Evolutionary conservation across 2,113 vertebrate species (phyloP).

Genomic region (Muntiacus reevesi): DNA sequence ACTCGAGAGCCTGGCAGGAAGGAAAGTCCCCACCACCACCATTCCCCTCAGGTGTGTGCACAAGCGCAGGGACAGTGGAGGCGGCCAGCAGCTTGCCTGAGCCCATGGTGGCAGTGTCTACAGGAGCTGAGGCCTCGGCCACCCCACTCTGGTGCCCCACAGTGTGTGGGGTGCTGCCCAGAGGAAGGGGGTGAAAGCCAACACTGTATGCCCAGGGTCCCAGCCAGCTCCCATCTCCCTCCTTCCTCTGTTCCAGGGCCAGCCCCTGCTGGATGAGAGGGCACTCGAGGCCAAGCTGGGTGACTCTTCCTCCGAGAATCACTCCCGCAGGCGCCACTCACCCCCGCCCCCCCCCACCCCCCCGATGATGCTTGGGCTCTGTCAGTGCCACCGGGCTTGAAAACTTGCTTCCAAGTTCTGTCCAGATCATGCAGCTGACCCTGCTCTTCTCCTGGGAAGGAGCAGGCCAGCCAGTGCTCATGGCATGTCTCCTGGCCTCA

Average conservation of each 20-base stretch:
- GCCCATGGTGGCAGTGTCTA: background rate
- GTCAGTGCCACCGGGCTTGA: background rate
- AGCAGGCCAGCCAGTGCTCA: background rate
- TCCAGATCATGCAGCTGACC: background rate
- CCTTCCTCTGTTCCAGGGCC: conserved; percentile 49
- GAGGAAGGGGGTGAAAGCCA: background rate
- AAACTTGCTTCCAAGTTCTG: background rate
- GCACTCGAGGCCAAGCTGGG: background rate
- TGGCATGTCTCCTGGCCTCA: background rate
- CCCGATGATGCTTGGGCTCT: background rate
- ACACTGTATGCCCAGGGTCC: conserved; percentile 34
- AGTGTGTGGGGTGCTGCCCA: fast-evolving
- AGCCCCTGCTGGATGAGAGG: conserved; percentile 34
- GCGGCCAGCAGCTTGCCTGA: background rate
- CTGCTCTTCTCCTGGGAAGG: background rate
- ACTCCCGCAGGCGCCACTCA: background rate
- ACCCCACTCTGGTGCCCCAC: background rate
- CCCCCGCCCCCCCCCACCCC: background rate
- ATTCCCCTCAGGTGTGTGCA: too few species aligned
- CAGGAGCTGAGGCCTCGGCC: background rate
- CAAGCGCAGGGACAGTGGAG: background rate
- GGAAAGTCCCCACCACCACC: background rate
- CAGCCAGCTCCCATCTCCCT: conserved; percentile 46
- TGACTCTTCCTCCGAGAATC: conserved; percentile 12
- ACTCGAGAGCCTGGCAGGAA: background rate